These are phyloP conservation scores for Chrysemys picta DNA, from an alignment of 2,113 vertebrate species.

Conservation along the genomic window DNA sequence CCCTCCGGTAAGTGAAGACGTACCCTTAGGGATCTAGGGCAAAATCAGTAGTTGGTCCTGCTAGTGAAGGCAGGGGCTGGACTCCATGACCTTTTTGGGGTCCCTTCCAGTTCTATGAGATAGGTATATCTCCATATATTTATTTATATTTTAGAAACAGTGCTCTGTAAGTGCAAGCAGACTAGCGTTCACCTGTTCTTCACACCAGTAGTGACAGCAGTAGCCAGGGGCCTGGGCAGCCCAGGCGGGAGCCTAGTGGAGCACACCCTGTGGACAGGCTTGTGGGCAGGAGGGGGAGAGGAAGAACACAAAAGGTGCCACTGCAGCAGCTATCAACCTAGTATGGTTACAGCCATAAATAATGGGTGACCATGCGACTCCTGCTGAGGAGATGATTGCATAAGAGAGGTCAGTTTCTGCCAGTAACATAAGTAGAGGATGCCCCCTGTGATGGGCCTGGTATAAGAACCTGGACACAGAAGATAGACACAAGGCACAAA, in stretches of 20 bases:
- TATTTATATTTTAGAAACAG: neutral
- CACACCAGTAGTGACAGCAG: neutral
- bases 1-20: no score
- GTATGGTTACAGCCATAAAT: neutral
- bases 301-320: neutral
- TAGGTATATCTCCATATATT: no score
- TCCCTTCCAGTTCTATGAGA: no score
- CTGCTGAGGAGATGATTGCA: neutral
- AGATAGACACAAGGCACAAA: neutral
- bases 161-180: neutral
- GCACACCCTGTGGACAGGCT: neutral
- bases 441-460: neutral
- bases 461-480: neutral
- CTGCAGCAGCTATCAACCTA: neutral
- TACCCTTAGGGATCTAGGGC: no score
- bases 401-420: neutral
- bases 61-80: no score
- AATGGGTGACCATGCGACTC: neutral
- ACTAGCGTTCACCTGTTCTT: neutral
- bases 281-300: neutral
- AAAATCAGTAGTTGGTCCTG: no score
- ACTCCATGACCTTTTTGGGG: no score
- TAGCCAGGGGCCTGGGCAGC: neutral
- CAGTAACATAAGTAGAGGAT: neutral
- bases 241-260: neutral